These are phyloP conservation scores for Pocillopora verrucosa DNA, from an alignment of 64 coral and sea anemone species.

Conservation along the genomic window DNA sequence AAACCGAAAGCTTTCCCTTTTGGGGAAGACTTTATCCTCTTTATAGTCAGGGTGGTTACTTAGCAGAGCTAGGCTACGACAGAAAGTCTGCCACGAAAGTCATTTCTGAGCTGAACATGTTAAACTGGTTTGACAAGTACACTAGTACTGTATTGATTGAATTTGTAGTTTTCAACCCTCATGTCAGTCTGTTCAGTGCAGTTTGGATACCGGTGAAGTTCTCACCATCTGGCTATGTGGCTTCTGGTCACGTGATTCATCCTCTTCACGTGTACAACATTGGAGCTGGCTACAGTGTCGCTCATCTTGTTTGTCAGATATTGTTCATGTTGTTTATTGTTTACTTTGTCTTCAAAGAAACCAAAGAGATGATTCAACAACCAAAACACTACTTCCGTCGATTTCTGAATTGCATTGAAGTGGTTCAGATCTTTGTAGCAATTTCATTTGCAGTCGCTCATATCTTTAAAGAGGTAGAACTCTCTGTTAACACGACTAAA, in stretches of 20 bases:
- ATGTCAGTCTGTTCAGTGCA: conserved; percentile 24
- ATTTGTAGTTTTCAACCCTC: conserved; percentile 33
- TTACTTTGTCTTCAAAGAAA: conserved; percentile 28
- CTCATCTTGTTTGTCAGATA: conserved; percentile 36
- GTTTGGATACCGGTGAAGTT: conserved; percentile 42
- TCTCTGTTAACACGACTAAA: background rate
- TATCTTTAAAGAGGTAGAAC: conserved; percentile 23
- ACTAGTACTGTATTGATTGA: conserved; percentile 40
- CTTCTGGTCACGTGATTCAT: conserved; percentile 15
- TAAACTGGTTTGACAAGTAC: conserved; percentile 34
- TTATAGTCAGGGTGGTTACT: conserved; percentile 25
- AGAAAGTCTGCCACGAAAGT: conserved; percentile 3
- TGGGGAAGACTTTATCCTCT: conserved; percentile 8
- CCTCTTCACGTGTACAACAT: conserved; percentile 38
- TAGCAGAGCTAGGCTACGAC: conserved; percentile 19
- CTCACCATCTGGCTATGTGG: conserved; percentile 25
- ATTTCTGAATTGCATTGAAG: conserved; percentile 45
- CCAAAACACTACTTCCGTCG: conserved; percentile 1
- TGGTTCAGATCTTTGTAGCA: conserved; percentile 16
- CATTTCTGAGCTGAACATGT: background rate
- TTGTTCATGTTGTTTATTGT: conserved; percentile 26
- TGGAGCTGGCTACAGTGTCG: conserved; percentile 20
- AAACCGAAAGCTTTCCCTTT: background rate
- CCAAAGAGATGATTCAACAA: conserved; percentile 8
- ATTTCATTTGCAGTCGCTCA: conserved; percentile 18